Evolutionary conservation across 2,113 vertebrate genomes (phyloP), one percentile per base, ranked within the genome.

Genomic region (Hassar affinis): DNA sequence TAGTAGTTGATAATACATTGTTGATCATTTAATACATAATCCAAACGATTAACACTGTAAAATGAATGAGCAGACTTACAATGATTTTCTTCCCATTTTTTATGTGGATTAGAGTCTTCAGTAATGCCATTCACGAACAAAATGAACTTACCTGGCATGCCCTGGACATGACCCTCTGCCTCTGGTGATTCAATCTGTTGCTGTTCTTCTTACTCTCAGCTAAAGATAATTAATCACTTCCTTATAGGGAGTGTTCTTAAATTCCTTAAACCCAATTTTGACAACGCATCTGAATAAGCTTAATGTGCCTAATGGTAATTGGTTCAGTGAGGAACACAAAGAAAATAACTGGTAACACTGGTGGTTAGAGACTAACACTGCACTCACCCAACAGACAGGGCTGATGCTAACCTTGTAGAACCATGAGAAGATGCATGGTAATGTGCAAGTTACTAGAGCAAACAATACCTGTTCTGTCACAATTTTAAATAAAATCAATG

Each of bases 121-220:
- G 33, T 82, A 66, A 49, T 77, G 51, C 61, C 25, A 78, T 77
- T 84, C 82, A 84, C 47, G 27, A 61, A 11, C 62, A 54, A 85
- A 85, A 85, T 87, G 64, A 81, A 35, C 79, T 85, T 87, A 85
- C 80, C 45, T 27, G 17, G 4, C 47, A 27, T 10, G 51, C 54
- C 79, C 83, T 61, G 47, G 56, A n/a, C 14, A 11, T 87, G 74
- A 87, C 75, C 86, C 45, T 47, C 45, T 52, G 45, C 42, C 78
- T 74, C 45, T 66, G 59, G 56, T 69, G 56, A 56, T 4, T n/a
- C 52, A 66, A 79, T 56, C 75, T 74, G 79, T 64, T 18, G 30
- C 56, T 25, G 51, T 69, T 80, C 56, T 47, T 9, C 30, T 9
- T 77, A 42, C 11, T 69, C 4, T 51, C 5, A 51, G 27, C 51